Evolutionary conservation across 2,888 invertebrate species (phyloP).

Genomic region (Andrena trimmerana): DNA sequence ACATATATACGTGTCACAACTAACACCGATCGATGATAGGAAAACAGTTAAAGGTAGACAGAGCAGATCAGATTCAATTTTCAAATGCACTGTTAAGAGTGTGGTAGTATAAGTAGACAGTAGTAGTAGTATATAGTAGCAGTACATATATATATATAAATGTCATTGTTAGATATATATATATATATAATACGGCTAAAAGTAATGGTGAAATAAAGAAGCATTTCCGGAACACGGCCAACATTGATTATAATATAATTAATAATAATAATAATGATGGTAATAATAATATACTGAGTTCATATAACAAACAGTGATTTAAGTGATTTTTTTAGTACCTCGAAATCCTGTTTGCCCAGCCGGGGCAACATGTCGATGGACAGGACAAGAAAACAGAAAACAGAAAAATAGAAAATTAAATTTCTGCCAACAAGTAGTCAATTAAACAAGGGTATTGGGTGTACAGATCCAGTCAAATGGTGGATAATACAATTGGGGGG

Average conservation of each 20-base stretch:
- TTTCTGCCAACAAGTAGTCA: constrained; percentile 66
- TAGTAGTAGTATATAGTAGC: constrained; percentile 54
- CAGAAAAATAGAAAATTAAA: constrained; percentile 86
- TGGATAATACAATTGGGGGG: not conserved
- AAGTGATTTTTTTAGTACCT: constrained; percentile 88
- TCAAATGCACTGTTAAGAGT: constrained; percentile 78
- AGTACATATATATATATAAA: constrained; percentile 46
- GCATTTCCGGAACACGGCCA: constrained; percentile 84
- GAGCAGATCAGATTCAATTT: constrained; percentile 80
- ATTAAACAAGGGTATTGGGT: constrained; percentile 31
- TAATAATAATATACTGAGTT: constrained; percentile 70
- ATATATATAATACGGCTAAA: constrained; percentile 69
- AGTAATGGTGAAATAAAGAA: constrained; percentile 77
- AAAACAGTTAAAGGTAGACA: constrained; percentile 80
- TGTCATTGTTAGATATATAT: constrained; percentile 2
- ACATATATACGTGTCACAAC: constrained; percentile 77
- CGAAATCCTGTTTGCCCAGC: constrained; percentile 93
- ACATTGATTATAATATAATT: constrained; percentile 79
- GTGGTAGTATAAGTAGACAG: constrained; percentile 62
- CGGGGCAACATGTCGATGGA: constrained; percentile 88
- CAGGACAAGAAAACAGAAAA: constrained; percentile 90
- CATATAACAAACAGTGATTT: constrained; percentile 83
- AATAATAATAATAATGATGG: constrained; percentile 61
- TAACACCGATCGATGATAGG: constrained; percentile 82
- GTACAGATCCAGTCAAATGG: constrained; percentile 28